Conservation (phyloP, 1,140 invertebrate genomes). For the Dendrolimus kikuchii region DNA sequence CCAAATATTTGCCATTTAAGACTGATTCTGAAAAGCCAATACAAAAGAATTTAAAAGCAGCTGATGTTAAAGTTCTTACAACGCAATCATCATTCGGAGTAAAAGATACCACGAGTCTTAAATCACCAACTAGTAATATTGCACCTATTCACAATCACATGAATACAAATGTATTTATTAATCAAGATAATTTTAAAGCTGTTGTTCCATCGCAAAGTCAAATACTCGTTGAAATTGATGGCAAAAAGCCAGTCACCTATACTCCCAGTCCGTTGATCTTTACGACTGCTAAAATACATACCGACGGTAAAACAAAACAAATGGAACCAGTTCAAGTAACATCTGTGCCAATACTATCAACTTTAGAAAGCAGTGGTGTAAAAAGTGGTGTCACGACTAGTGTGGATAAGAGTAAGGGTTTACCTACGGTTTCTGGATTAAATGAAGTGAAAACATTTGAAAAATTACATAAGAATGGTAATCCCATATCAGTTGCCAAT, state of each 20-base stretch:
- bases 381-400: conserved; percentile 6
- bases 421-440: conserved; percentile 1
- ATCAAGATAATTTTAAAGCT: conserved; percentile 20
- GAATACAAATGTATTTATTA: conserved; percentile 47
- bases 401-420: neutral
- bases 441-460: neutral
- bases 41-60: conserved; percentile 19
- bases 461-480: too few relatives aligned
- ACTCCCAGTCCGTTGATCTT: conserved; percentile 52
- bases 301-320: conserved; percentile 44
- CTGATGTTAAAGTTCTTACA: conserved; percentile 19
- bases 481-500: too few relatives aligned
- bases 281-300: conserved; percentile 63
- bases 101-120: conserved; percentile 9
- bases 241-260: conserved; percentile 24
- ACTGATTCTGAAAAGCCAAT: conserved; percentile 40
- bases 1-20: conserved; percentile 53
- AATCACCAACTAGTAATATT: conserved; percentile 13
- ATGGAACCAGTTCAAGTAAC: conserved; percentile 52
- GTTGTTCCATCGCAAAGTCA: conserved; percentile 31
- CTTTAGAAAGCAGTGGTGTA: conserved; percentile 35
- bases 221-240: conserved; percentile 48
- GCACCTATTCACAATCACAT: conserved; percentile 46
- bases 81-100: conserved; percentile 16
- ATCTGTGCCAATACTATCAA: conserved; percentile 53